Evolutionary conservation across 2,888 invertebrate species (phyloP).

Genomic region (Machimus rusticus): DNA sequence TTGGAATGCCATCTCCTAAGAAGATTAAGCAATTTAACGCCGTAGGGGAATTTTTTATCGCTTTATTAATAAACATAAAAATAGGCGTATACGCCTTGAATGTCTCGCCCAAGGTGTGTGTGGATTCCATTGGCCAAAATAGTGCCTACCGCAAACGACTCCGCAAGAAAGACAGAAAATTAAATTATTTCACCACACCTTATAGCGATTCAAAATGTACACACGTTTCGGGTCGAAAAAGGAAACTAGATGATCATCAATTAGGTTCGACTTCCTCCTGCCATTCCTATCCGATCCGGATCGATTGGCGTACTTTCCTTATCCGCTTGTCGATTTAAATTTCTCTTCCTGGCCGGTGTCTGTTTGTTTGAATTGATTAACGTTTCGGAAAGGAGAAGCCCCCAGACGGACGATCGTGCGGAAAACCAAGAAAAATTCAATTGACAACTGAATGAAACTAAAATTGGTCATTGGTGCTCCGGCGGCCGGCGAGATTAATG

Average conservation of each 20-base stretch:
- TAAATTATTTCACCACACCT: neutral
- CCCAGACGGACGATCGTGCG: neutral
- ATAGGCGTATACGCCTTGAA: neutral
- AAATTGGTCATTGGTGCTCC: constrained; percentile 22
- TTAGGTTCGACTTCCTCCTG: neutral
- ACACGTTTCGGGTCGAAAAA: neutral
- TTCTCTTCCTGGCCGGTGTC: neutral
- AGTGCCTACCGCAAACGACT: neutral
- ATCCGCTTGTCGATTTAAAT: neutral
- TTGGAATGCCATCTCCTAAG: neutral
- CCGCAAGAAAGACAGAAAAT: neutral
- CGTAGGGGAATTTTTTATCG: neutral
- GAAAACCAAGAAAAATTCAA: constrained; percentile 11
- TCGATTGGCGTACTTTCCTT: neutral
- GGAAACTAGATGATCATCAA: neutral
- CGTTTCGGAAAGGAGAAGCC: neutral
- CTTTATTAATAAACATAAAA: neutral
- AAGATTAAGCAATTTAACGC: neutral
- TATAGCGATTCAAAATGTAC: neutral
- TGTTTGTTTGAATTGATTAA: neutral
- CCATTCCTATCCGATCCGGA: neutral
- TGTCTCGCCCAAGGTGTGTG: neutral
- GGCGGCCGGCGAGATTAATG: neutral
- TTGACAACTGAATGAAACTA: constrained; percentile 27
- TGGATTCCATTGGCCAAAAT: neutral